A percentile compares a stretch with the other conserved stretches of the same genome.
Conservation (phyloP, 2,113 vertebrate species). For the Arothron firmamentum region DNA sequence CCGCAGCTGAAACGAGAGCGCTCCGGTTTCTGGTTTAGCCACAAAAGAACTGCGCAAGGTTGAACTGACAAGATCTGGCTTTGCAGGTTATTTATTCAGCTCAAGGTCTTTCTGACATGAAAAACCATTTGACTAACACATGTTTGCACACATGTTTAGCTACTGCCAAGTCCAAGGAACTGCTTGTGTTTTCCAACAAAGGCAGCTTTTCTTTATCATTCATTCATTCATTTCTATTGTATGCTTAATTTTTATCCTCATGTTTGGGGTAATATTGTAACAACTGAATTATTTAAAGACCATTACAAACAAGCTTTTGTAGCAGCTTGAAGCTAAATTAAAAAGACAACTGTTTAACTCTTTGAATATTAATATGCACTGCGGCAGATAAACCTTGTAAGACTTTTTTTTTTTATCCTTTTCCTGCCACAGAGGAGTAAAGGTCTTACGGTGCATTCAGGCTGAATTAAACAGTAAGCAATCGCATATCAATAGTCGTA, state of each 20-base stretch:
- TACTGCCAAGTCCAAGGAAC: slow-evolving; percentile 3
- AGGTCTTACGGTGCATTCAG: not conserved
- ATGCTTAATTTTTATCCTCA: not conserved
- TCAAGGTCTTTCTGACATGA: not conserved
- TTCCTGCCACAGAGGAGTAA: not conserved
- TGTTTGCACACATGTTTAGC: not conserved
- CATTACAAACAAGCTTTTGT: not conserved
- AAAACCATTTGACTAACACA: not conserved
- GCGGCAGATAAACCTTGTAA: not conserved
- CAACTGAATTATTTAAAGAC: not conserved
- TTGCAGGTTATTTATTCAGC: slow-evolving; percentile 1
- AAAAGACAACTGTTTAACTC: not conserved
- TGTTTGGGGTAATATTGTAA: not conserved
- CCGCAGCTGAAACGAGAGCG: not conserved
- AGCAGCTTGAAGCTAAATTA: not conserved
- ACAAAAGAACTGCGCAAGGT: slow-evolving; percentile 1
- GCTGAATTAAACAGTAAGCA: too few species aligned
- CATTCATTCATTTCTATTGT: not conserved
- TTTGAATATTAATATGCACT: not conserved
- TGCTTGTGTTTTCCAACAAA: not conserved
- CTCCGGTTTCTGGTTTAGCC: not conserved
- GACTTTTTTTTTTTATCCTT: not conserved
- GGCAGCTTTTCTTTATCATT: not conserved
- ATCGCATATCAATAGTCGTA: too few species aligned
- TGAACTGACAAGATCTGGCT: slow-evolving; percentile 9